phyloP scores from a whole-genome alignment of 2,797 vertebrate species.

The Esox masquinongy region DNA sequence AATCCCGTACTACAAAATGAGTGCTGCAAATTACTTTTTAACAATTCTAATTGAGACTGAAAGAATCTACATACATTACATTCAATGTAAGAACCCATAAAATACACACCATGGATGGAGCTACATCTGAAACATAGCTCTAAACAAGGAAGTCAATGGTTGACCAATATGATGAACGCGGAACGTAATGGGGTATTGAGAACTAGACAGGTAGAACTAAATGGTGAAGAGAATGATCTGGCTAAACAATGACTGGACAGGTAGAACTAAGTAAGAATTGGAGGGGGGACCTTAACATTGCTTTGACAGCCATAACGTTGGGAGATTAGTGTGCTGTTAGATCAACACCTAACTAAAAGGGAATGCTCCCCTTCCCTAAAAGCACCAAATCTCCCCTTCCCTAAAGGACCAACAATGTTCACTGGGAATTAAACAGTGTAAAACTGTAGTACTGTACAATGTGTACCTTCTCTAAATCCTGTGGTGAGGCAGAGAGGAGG shows the following conservation, averaged over 20 bases:
- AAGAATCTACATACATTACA: background rate
- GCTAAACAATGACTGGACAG: slow-evolving; percentile 27
- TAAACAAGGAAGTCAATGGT: background rate
- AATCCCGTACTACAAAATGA: background rate
- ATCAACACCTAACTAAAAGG: too few species aligned
- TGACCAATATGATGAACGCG: slow-evolving; percentile 18
- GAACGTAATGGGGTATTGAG: slow-evolving; percentile 50
- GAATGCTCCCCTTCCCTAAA: too few species aligned
- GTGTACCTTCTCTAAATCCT: slow-evolving; percentile 92
- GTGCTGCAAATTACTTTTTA: background rate
- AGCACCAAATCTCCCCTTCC: too few species aligned
- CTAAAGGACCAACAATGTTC: background rate
- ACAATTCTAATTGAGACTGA: background rate
- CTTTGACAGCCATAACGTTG: slow-evolving; percentile 10
- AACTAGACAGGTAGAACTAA: slow-evolving; percentile 41
- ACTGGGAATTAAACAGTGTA: background rate
- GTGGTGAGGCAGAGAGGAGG: slow-evolving; percentile 83
- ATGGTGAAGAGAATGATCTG: slow-evolving; percentile 24
- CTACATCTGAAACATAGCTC: background rate
- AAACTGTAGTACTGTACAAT: background rate
- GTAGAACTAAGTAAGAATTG: slow-evolving; percentile 19
- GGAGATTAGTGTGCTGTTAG: slow-evolving; percentile 2
- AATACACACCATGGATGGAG: background rate
- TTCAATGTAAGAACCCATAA: background rate
- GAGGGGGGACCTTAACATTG: slow-evolving; percentile 15